A percentile compares a stretch with the other conserved stretches of the same genome.
phyloP scores from a whole-genome alignment of 1,140 invertebrate species.

The Drosophila eugracilis region DNA sequence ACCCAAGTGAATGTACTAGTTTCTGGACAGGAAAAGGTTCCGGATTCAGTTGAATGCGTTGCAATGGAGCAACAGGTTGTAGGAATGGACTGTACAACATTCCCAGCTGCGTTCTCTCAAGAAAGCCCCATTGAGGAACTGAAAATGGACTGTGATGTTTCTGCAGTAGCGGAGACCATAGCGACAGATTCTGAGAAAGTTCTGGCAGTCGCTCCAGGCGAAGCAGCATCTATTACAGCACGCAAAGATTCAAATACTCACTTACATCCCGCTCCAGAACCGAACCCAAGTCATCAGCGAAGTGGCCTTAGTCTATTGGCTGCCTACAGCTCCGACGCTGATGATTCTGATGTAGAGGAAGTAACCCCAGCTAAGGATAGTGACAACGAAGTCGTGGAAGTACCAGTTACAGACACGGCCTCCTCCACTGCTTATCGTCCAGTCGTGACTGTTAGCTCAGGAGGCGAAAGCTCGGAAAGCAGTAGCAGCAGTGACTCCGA shows the following conservation, averaged over 20 bases:
- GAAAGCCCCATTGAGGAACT: background rate
- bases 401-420: constrained; percentile 39
- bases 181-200: background rate
- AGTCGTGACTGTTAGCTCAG: constrained; percentile 57
- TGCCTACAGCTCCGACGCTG: constrained; percentile 64
- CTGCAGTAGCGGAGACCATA: background rate
- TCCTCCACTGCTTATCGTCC: constrained; percentile 31
- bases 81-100: constrained; percentile 21
- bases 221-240: background rate
- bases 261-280: constrained; percentile 21
- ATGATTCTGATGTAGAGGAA: constrained; percentile 51
- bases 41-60: background rate
- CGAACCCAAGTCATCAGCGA: background rate
- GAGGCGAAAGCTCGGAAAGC: constrained; percentile 40
- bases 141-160: constrained; percentile 28
- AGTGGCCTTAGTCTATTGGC: constrained; percentile 65
- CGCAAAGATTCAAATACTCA: background rate
- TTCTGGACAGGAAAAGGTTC: background rate
- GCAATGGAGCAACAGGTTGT: too few relatives aligned
- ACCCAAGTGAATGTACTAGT: background rate
- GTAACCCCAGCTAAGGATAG: constrained; percentile 24
- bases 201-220: background rate
- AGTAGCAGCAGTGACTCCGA: constrained; percentile 61
- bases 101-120: background rate
- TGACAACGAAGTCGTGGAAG: constrained; percentile 68